Evolutionary conservation across 1,140 invertebrate species (phyloP), one percentile per base, ranked within the genome.

Genomic region (Notospermus geniculatus): DNA sequence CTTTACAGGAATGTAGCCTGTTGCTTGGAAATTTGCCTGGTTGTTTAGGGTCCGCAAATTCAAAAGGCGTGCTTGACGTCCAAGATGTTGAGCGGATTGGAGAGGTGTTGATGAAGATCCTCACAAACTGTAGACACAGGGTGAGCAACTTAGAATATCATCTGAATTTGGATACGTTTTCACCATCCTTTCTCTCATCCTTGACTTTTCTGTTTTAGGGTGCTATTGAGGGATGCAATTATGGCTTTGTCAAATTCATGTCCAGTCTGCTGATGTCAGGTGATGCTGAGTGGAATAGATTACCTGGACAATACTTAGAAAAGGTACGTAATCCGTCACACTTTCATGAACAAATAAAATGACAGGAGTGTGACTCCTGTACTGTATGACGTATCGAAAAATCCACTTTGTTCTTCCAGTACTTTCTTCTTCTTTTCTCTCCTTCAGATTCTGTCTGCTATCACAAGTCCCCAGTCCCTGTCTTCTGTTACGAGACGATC

Each of bases 61-160:
- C 23, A 28, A 27, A 29, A 13, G 22, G 28, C 9, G 30, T 36
- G 57, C 22, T 53, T 36, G 32, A 36, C 32, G 4, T 36, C 15
- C 32, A 36, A 36, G 53, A 60, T 15, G 28, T 68, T 45, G 61
- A 71, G 1, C 52, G 52, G 41, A 65, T 73, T 25, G 65, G 60
- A 27, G 62, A 85, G 13, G 73, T 86, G 41, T 82, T 90, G 27
- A 85, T 87, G 32, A 81, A 84, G 57, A 86, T 90, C 53, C 76
- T 91, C 54, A 86, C 86, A 45, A 87, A 85, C 27, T 91, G 88
- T 70, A 82, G 90, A 11, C 90, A 91, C 71, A 90, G 74, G 69
- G 78, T 80, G 68, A 50, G 71, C 60, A 13, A 45, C 39, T 17
- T 46, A 15, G 19, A 30, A 28, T 4, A n/a, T n/a, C n/a, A n/a